Evolutionary conservation across 2,888 invertebrate species (phyloP).

Genomic region (Mylabris sibirica): DNA sequence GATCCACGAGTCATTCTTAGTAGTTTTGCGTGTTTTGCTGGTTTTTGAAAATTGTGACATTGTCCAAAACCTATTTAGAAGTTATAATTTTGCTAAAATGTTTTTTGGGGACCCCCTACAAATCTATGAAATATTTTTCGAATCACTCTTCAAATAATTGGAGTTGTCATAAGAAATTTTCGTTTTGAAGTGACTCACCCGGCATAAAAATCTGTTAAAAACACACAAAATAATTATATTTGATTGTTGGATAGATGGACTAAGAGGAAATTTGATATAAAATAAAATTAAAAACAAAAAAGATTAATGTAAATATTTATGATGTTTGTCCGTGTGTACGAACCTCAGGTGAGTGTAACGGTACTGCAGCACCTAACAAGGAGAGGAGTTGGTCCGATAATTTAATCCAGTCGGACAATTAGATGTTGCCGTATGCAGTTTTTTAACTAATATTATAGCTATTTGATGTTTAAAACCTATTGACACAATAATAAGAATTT

Average conservation of each 20-base stretch:
- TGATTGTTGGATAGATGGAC: background rate
- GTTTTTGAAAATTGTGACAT: too few species aligned
- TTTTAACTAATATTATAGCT: conserved; percentile 33
- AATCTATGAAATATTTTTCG: too few species aligned
- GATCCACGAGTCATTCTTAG: too few species aligned
- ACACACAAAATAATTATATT: background rate
- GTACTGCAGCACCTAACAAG: conserved; percentile 27
- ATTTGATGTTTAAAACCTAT: conserved; percentile 37
- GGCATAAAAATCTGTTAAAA: background rate
- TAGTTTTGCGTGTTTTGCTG: too few species aligned
- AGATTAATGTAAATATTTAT: conserved; percentile 21
- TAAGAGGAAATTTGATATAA: conserved; percentile 13
- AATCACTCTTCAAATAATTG: too few species aligned
- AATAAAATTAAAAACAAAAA: conserved; percentile 21
- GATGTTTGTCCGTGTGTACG: conserved; percentile 21
- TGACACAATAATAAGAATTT: conserved; percentile 38
- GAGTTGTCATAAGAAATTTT: too few species aligned
- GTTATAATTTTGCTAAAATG: too few species aligned
- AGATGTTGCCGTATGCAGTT: conserved; percentile 32
- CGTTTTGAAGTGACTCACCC: too few species aligned
- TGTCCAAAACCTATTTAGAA: too few species aligned
- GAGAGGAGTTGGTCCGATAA: conserved; percentile 23
- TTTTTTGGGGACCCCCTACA: too few species aligned
- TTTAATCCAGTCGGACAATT: conserved; percentile 32
- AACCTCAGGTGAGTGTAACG: conserved; percentile 34